Conservation (phyloP, 2,113 vertebrate genomes). For the Dasyurus viverrinus region DNA sequence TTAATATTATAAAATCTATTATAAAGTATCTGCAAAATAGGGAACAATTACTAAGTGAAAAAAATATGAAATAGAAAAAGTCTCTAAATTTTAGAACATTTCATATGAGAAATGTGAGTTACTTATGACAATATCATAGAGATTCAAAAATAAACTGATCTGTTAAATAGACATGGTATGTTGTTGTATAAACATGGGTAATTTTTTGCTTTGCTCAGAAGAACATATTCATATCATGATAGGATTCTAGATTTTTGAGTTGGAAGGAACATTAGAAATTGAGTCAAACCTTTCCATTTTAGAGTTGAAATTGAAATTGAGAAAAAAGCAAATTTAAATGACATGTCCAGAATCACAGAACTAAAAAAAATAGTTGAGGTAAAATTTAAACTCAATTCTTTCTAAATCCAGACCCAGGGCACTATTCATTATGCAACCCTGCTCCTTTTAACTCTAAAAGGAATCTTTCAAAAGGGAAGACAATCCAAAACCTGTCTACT, state of each 20-base stretch:
- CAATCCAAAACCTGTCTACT: background rate
- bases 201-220: background rate
- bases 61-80: background rate
- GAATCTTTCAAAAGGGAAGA: background rate
- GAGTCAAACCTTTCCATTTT: background rate
- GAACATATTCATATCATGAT: background rate
- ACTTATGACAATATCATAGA: background rate
- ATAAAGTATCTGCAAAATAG: background rate
- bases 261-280: background rate
- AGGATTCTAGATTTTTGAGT: background rate
- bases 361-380: background rate
- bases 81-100: background rate
- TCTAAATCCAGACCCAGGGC: background rate
- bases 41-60: no score
- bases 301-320: background rate
- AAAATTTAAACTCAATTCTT: background rate
- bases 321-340: background rate
- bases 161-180: background rate
- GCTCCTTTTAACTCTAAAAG: background rate
- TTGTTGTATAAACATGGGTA: background rate
- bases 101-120: background rate
- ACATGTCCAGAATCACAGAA: background rate
- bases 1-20: conserved; percentile 27
- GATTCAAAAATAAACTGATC: background rate
- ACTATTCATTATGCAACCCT: background rate